Evolutionary conservation across 2,113 vertebrate genomes (phyloP).

Genomic region (Plecotus auritus): DNA sequence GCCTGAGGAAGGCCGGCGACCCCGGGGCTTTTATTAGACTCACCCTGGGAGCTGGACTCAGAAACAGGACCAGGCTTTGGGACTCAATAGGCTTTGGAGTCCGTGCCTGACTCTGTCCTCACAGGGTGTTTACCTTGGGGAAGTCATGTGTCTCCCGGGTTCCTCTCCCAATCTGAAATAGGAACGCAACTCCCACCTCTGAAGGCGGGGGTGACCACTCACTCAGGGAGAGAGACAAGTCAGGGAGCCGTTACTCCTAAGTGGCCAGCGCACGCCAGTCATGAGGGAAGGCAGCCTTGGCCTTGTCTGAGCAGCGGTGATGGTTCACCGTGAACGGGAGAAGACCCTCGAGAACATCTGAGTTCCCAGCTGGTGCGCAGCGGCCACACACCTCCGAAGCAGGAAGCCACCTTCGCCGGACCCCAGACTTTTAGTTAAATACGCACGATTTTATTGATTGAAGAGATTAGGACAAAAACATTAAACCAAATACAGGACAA

Average conservation of each 20-base stretch:
- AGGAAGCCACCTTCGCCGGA: not conserved
- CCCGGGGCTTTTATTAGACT: too few relatives aligned
- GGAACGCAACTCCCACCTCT: not conserved
- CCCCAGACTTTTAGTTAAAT: conserved; percentile 83
- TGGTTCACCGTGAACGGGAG: not conserved
- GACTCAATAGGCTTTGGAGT: too few relatives aligned
- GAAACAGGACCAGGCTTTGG: not conserved
- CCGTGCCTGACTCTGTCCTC: too few relatives aligned
- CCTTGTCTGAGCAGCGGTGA: rapidly evolving
- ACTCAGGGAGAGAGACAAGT: not conserved
- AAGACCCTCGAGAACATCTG: rapidly evolving
- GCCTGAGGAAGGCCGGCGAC: not conserved
- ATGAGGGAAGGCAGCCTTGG: rapidly evolving
- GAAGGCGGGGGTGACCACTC: rapidly evolving
- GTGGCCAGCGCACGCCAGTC: rapidly evolving
- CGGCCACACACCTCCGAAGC: not conserved
- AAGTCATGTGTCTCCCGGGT: not conserved
- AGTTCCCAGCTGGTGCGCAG: not conserved
- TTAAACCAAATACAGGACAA: conserved; percentile 99
- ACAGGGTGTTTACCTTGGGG: not conserved
- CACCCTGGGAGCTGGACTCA: not conserved
- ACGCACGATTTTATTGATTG: conserved; percentile 99
- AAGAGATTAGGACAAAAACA: conserved; percentile 99
- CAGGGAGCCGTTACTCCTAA: not conserved
- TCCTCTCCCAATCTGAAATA: not conserved